phyloP scores from a whole-genome alignment of 1,140 invertebrate species.

The roundworm (Caenorhabditis elegans) region WBcel235 BX284603.4:6958001-6958500 shows the following conservation, averaged over 20 bases:
- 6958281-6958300: not conserved
- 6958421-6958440: not conserved
- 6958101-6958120: not conserved
- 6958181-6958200: not conserved
- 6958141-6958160: not conserved
- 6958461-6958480: constrained; percentile 29
- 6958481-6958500: not conserved
- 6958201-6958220: not conserved
- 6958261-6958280: constrained; percentile 21
- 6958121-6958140: not conserved
- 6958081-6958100: constrained; percentile 32
- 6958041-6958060: constrained; percentile 36
- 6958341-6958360: constrained; percentile 9
- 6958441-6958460: constrained; percentile 29
- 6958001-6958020: too few relatives aligned
- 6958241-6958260: constrained; percentile 14
- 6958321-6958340: not conserved
- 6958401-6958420: constrained; percentile 1
- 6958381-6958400: not conserved
- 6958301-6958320: not conserved
- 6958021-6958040: too few relatives aligned
- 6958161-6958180: not conserved
- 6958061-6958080: constrained; percentile 48
- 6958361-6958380: not conserved
- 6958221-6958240: not conserved